Percentiles rank a stretch among this genome's conserved stretches.
phyloP scores from a whole-genome alignment of 1,140 invertebrate genomes.

The Phortica variegata region DNA sequence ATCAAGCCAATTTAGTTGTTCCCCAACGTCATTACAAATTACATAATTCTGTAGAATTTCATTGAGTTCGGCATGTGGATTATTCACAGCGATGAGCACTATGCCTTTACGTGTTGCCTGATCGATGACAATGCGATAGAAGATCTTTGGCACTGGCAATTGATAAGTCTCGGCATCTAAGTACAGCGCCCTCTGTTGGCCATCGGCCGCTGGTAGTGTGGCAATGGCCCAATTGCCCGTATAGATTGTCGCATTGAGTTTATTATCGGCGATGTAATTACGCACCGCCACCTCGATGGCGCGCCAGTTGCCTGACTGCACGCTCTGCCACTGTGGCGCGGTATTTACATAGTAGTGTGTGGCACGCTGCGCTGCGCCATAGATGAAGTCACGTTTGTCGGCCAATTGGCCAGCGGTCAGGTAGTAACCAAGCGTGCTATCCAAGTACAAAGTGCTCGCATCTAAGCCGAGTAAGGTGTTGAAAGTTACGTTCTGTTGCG shows the following conservation, averaged over 20 bases:
- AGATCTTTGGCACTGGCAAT: constrained; percentile 60
- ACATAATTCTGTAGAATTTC: constrained; percentile 53
- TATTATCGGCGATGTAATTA: constrained; percentile 42
- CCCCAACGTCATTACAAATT: constrained; percentile 61
- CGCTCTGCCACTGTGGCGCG: constrained; percentile 66
- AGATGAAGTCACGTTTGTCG: constrained; percentile 66
- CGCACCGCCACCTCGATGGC: constrained; percentile 56
- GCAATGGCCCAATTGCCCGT: constrained; percentile 61
- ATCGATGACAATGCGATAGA: constrained; percentile 63
- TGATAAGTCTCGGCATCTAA: constrained; percentile 48
- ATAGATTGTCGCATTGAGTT: constrained; percentile 59
- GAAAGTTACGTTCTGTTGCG: constrained; percentile 27
- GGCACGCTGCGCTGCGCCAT: constrained; percentile 62
- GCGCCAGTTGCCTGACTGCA: constrained; percentile 66
- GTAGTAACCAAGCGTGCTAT: constrained; percentile 46
- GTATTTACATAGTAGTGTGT: constrained; percentile 68
- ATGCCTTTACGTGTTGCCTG: constrained; percentile 54
- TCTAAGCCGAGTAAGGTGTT: constrained; percentile 18
- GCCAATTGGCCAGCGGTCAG: constrained; percentile 66
- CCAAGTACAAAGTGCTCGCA: constrained; percentile 34
- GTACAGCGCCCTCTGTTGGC: constrained; percentile 55
- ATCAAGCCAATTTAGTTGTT: constrained; percentile 58
- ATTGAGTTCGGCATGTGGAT: constrained; percentile 58
- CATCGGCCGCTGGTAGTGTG: constrained; percentile 57
- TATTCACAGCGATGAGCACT: constrained; percentile 64